Evolutionary conservation across 92 coral and sea anemone species (phyloP).

Genomic region (Epizoanthus illoricatus): DNA sequence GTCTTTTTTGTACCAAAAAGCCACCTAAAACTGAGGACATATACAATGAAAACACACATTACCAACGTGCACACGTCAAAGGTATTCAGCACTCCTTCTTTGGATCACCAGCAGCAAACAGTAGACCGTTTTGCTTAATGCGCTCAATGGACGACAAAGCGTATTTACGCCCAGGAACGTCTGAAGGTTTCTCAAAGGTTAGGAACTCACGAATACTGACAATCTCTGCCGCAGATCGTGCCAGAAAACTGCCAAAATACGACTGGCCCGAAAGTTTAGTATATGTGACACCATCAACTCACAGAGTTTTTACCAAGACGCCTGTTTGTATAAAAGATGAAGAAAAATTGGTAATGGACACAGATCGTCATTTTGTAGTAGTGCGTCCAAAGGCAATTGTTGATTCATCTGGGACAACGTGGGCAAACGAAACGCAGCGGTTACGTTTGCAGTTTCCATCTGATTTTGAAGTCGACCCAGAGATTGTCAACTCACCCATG

Average conservation of each 20-base stretch:
- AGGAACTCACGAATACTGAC: slow-evolving; percentile 37
- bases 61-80: slow-evolving; percentile 33
- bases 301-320: slow-evolving; percentile 25
- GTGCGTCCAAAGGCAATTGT: slow-evolving; percentile 16
- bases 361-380: neutral
- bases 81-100: neutral
- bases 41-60: slow-evolving; percentile 42
- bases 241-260: slow-evolving; percentile 47
- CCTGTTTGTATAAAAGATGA: slow-evolving; percentile 34
- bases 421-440: slow-evolving; percentile 36
- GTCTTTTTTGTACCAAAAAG: slow-evolving; percentile 42
- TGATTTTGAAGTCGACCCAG: slow-evolving; percentile 18
- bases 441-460: slow-evolving; percentile 20
- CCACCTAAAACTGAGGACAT: slow-evolving; percentile 52
- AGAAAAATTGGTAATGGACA: slow-evolving; percentile 37
- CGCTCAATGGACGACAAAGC: no score
- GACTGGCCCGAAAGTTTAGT: slow-evolving; percentile 48
- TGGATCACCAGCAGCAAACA: slow-evolving; percentile 28
- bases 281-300: slow-evolving; percentile 46
- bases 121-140: slow-evolving; percentile 35
- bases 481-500: slow-evolving; percentile 29
- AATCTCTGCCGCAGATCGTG: slow-evolving; percentile 41
- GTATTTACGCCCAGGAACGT: slow-evolving; percentile 8
- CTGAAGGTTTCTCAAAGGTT: slow-evolving; percentile 32
- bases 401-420: slow-evolving; percentile 20